Evolutionary conservation across 2,113 vertebrate species (phyloP).

Genomic region (Zosterops lateralis): DNA sequence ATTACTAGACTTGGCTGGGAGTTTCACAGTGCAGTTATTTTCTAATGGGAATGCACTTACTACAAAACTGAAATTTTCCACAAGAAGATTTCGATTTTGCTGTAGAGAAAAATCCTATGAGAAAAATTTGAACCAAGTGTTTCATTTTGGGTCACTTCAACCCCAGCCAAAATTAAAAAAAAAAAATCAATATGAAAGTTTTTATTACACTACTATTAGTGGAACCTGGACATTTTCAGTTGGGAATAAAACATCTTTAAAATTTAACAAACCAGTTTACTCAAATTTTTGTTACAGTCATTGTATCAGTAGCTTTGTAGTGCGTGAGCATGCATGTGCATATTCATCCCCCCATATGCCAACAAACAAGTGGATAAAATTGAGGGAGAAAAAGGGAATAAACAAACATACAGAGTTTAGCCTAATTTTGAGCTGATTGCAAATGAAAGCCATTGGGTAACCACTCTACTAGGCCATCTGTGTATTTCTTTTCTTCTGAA

Average conservation of each 20-base stretch:
- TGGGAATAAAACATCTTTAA: background rate
- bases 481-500: background rate
- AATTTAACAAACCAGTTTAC: background rate
- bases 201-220: background rate
- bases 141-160: slow-evolving; percentile 36
- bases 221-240: background rate
- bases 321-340: fast-evolving
- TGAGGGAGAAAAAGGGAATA: background rate
- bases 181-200: background rate
- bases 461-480: background rate
- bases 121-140: slow-evolving; percentile 46
- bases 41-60: slow-evolving; percentile 18
- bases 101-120: slow-evolving; percentile 19
- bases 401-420: slow-evolving; percentile 29
- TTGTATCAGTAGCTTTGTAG: background rate
- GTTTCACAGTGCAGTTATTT: background rate
- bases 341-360: background rate
- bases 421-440: background rate
- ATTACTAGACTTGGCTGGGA: background rate
- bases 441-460: background rate
- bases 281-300: background rate
- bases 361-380: slow-evolving; percentile 10
- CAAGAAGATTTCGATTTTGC: slow-evolving; percentile 41
- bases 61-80: slow-evolving; percentile 41
- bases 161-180: background rate